phyloP scores from a whole-genome alignment of 2,888 invertebrate species.

The Drosophila vallismaia region DNA sequence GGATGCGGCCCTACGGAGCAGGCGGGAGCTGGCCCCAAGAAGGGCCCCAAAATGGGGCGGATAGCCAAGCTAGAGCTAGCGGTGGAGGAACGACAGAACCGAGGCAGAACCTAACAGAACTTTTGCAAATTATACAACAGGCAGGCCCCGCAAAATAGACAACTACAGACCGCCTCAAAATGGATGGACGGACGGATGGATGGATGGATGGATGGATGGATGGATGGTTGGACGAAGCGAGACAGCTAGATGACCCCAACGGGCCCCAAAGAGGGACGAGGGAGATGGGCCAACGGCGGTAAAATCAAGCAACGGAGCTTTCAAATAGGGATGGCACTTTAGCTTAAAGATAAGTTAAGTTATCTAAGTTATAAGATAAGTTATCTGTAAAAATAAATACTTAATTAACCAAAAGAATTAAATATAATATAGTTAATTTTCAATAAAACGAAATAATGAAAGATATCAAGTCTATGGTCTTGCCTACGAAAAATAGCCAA shows the following conservation, averaged over 20 bases:
- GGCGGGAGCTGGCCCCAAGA: neutral
- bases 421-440: too few relatives aligned
- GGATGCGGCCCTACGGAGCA: conserved; percentile 2
- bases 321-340: neutral
- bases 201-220: neutral
- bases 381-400: too few relatives aligned
- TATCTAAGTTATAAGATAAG: too few relatives aligned
- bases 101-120: conserved; percentile 19
- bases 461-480: too few relatives aligned
- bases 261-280: neutral
- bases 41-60: too few relatives aligned
- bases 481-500: conserved; percentile 3
- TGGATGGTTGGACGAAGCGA: neutral
- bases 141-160: conserved; percentile 37
- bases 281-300: conserved; percentile 3
- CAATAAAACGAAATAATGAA: too few relatives aligned
- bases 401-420: too few relatives aligned
- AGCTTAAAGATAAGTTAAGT: too few relatives aligned
- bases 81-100: too few relatives aligned
- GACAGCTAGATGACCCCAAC: neutral
- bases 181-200: conserved; percentile 17
- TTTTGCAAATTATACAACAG: conserved; percentile 51
- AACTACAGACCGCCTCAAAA: conserved; percentile 30
- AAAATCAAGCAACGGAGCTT: conserved; percentile 3
- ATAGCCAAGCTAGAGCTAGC: neutral